These are phyloP conservation scores for Botia kubotai DNA, from an alignment of 2,797 vertebrate species.

Conservation along the genomic window DNA sequence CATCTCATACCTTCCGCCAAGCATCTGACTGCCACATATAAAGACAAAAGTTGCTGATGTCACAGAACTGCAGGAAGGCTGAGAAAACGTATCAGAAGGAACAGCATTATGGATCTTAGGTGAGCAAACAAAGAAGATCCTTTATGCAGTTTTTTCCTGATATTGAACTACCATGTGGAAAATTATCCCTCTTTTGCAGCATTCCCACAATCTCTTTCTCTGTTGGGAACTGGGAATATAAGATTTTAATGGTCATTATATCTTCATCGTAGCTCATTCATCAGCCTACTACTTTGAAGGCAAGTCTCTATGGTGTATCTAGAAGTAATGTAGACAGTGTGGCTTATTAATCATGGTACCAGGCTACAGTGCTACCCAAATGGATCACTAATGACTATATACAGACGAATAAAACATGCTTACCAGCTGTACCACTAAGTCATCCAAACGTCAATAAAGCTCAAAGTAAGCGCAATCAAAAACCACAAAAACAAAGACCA, in stretches of 20 bases:
- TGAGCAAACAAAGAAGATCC: neutral
- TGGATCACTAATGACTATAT: neutral
- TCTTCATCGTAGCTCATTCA: slow-evolving; percentile 1
- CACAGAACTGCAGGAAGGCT: neutral
- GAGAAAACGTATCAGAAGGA: neutral
- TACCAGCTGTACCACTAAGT: neutral
- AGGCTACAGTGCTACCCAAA: neutral
- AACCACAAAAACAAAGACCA: neutral
- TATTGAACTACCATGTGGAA: slow-evolving; percentile 33
- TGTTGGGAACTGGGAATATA: slow-evolving; percentile 8
- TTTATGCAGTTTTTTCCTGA: neutral
- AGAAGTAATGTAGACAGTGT: neutral
- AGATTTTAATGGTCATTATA: slow-evolving; percentile 11
- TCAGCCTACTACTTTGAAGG: neutral
- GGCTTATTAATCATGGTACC: neutral
- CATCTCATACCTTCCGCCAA: neutral
- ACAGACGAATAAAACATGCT: neutral
- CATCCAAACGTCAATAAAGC: no score
- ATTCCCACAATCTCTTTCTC: neutral
- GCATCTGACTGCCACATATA: neutral
- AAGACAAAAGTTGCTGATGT: slow-evolving; percentile 6
- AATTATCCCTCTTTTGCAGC: slow-evolving; percentile 7
- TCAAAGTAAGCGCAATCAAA: neutral
- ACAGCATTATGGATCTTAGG: neutral
- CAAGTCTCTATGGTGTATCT: neutral